These are phyloP conservation scores for Amphiura filiformis DNA, from an alignment of 35 echinoderm and acorn worm species.

Conservation along the genomic window DNA sequence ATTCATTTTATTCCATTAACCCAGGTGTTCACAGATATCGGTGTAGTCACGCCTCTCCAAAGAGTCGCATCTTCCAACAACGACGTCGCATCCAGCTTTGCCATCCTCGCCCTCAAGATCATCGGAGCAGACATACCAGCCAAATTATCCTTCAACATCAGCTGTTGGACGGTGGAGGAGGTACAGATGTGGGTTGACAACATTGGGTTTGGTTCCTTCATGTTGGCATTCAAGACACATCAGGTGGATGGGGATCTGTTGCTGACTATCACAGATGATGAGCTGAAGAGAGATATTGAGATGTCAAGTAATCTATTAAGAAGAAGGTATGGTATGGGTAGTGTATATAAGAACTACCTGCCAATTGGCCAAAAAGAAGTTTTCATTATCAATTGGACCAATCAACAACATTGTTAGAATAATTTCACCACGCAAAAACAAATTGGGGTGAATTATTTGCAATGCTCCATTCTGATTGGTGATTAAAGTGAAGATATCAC, in stretches of 20 bases:
- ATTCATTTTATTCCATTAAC: too few species aligned
- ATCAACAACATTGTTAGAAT: too few species aligned
- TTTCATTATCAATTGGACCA: too few species aligned
- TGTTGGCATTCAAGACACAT: slow-evolving; percentile 62
- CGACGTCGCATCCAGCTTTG: slow-evolving; percentile 88
- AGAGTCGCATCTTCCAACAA: slow-evolving; percentile 87
- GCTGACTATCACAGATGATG: slow-evolving; percentile 82
- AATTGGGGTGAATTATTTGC: too few species aligned
- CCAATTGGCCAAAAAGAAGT: too few species aligned
- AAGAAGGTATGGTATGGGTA: slow-evolving; percentile 70
- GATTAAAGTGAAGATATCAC: too few species aligned
- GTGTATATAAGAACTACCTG: too few species aligned
- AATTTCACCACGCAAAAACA: too few species aligned
- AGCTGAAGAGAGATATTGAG: slow-evolving; percentile 71
- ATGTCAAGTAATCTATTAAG: slow-evolving; percentile 77
- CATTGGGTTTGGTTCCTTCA: slow-evolving; percentile 57
- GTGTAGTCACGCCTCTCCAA: slow-evolving; percentile 66
- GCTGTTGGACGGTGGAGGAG: slow-evolving; percentile 83
- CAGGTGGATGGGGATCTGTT: slow-evolving; percentile 93
- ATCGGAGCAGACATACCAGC: slow-evolving; percentile 88
- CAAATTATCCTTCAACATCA: slow-evolving; percentile 92
- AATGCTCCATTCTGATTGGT: too few species aligned
- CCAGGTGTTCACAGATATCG: slow-evolving; percentile 87
- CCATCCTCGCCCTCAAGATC: slow-evolving; percentile 74
- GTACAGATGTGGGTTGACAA: slow-evolving; percentile 91